These are phyloP conservation scores for Phaenicophaeus curvirostris DNA, from an alignment of 2,797 vertebrate species.

Conservation along the genomic window DNA sequence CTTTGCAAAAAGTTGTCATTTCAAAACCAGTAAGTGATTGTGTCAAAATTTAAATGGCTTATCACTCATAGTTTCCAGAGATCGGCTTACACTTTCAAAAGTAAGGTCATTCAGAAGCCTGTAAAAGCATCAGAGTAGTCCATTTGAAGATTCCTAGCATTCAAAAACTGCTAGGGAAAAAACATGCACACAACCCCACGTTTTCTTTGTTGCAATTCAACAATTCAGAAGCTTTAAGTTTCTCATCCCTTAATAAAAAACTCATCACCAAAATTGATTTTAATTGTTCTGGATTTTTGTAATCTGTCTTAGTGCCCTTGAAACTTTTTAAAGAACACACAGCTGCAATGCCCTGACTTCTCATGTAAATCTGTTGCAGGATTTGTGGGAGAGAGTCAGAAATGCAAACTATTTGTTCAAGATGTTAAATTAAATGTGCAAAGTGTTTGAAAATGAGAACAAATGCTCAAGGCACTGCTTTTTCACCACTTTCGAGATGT, in stretches of 20 bases:
- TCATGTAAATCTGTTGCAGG: background rate
- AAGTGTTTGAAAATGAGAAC: background rate
- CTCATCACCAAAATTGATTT: background rate
- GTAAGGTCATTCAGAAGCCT: background rate
- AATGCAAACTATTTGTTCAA: background rate
- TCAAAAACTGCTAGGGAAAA: background rate
- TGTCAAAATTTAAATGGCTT: background rate
- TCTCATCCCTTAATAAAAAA: background rate
- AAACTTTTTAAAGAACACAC: background rate
- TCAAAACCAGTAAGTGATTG: background rate
- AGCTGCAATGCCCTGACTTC: background rate
- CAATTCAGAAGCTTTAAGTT: background rate
- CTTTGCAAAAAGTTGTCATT: background rate
- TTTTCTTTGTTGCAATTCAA: background rate
- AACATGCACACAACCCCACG: accelerated
- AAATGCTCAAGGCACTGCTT: background rate
- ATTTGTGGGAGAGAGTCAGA: background rate
- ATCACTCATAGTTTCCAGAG: background rate
- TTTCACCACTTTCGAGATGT: background rate
- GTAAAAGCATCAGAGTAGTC: background rate
- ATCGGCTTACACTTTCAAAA: background rate
- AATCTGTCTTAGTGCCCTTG: background rate
- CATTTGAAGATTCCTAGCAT: background rate
- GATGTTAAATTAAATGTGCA: background rate
- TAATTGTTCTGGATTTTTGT: background rate